Conservation (phyloP, 1,140 invertebrate genomes). For the Aethina tumida region DNA sequence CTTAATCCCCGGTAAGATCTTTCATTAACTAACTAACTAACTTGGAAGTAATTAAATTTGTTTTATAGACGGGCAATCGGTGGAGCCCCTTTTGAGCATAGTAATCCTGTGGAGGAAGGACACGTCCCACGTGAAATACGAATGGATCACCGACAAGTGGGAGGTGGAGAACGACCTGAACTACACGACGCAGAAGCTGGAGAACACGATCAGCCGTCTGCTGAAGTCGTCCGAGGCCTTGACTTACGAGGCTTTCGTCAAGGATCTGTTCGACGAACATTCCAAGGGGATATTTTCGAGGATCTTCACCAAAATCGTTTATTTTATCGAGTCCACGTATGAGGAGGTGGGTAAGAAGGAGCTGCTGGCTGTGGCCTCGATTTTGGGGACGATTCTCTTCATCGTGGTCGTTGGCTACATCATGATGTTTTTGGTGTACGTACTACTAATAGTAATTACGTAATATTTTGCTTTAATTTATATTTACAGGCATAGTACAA, state of each 20-base stretch:
- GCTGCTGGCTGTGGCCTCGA: slow-evolving; percentile 69
- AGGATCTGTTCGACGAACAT: slow-evolving; percentile 67
- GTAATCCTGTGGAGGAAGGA: slow-evolving; percentile 87
- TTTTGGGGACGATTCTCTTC: slow-evolving; percentile 69
- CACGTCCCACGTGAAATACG: slow-evolving; percentile 75
- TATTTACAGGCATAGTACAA: not conserved
- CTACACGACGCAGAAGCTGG: slow-evolving; percentile 60
- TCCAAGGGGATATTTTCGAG: slow-evolving; percentile 61
- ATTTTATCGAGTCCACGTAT: slow-evolving; percentile 62
- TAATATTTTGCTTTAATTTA: not conserved
- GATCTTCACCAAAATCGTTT: slow-evolving; percentile 53
- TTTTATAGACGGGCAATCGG: slow-evolving; percentile 39
- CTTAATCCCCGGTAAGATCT: slow-evolving; percentile 46
- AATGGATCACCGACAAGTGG: slow-evolving; percentile 71
- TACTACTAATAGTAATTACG: slow-evolving; percentile 17
- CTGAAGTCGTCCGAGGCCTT: slow-evolving; percentile 60
- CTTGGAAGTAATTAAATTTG: slow-evolving; percentile 2
- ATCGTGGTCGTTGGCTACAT: slow-evolving; percentile 76
- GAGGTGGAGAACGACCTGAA: slow-evolving; percentile 50
- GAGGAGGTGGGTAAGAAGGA: slow-evolving; percentile 72
- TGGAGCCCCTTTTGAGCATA: slow-evolving; percentile 57
- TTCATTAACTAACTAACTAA: slow-evolving; percentile 2
- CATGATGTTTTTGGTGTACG: slow-evolving; percentile 80
- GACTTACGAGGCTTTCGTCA: slow-evolving; percentile 58
- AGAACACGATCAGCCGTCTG: slow-evolving; percentile 59